These are phyloP conservation scores for Belonocnema kinseyi DNA, from an alignment of 1,140 invertebrate genomes.

Conservation along the genomic window DNA sequence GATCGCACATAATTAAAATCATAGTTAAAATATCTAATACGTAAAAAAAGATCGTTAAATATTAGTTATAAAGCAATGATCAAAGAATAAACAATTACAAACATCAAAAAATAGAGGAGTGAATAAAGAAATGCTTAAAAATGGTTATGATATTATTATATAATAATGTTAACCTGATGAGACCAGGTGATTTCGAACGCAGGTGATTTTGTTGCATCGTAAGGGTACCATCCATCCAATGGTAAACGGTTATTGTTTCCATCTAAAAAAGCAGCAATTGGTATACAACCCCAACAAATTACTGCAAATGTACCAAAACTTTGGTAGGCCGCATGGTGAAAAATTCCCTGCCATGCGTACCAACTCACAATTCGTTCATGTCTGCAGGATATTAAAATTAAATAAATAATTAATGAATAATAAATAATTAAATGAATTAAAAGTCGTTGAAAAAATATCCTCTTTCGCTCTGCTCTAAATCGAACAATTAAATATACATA, in stretches of 20 bases:
- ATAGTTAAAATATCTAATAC: too few species aligned
- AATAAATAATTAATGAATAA: too few species aligned
- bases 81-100: too few species aligned
- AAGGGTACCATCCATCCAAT: conserved; percentile 17
- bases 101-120: too few species aligned
- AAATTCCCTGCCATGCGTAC: conserved; percentile 15
- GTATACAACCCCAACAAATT: neutral
- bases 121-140: neutral
- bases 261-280: neutral
- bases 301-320: neutral
- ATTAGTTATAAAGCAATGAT: too few species aligned
- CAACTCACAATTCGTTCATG: neutral
- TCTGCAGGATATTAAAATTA: neutral
- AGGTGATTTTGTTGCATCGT: neutral
- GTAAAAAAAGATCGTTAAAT: too few species aligned
- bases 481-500: too few species aligned
- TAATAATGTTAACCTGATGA: conserved; percentile 7
- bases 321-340: conserved; percentile 3
- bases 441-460: too few species aligned
- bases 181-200: neutral
- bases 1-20: too few species aligned
- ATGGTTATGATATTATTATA: neutral
- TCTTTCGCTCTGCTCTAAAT: too few species aligned
- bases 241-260: neutral
- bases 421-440: too few species aligned